Conservation (phyloP, 2,888 invertebrate species). For the Parnassius glacialis region DNA sequence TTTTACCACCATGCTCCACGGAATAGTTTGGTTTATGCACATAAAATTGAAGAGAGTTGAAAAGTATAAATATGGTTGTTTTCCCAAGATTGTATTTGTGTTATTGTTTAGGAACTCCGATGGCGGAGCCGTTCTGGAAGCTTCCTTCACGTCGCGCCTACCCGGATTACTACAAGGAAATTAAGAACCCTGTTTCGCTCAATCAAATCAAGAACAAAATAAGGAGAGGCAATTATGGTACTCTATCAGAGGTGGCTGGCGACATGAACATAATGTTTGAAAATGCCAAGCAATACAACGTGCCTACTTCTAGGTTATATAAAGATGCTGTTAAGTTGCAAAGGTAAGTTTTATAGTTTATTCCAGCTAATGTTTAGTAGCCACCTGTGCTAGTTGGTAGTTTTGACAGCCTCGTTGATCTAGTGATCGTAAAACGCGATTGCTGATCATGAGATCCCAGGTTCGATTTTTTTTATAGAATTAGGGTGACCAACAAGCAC, state of each 20-base stretch:
- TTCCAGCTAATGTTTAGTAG: no score
- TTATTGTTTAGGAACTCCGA: conserved; percentile 83
- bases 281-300: conserved; percentile 95
- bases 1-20: no score
- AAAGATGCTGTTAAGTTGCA: conserved; percentile 92
- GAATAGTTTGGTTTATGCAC: no score
- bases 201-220: conserved; percentile 93
- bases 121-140: conserved; percentile 96
- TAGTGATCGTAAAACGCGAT: no score
- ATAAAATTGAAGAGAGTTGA: no score
- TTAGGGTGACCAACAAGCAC: no score
- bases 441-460: no score
- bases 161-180: conserved; percentile 98
- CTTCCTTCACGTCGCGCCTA: conserved; percentile 94
- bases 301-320: conserved; percentile 88
- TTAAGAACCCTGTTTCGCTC: conserved; percentile 96
- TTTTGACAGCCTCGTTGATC: no score
- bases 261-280: conserved; percentile 98
- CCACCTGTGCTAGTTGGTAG: no score
- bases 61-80: no score
- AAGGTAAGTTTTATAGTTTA: conserved; percentile 62
- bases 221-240: conserved; percentile 90
- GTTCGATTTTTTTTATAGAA: no score
- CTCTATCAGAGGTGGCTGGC: conserved; percentile 92
- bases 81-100: neutral